Conservation (phyloP, 2,113 vertebrate species). For the Setophaga petechia region DNA sequence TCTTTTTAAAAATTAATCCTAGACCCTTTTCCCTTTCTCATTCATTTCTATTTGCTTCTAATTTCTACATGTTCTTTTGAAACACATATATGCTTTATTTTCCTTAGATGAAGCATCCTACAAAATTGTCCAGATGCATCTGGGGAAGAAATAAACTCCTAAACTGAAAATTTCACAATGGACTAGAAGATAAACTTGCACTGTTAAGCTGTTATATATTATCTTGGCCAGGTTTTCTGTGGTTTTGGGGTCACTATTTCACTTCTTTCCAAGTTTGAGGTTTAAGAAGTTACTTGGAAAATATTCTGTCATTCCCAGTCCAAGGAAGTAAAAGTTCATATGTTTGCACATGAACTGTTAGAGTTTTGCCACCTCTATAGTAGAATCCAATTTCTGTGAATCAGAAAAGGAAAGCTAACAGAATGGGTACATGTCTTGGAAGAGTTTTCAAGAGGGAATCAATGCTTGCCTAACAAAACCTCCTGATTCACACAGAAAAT, state of each 20-base stretch:
- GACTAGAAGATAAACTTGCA: background rate
- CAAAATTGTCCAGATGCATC: background rate
- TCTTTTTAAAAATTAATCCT: background rate
- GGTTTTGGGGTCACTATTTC: conserved; percentile 4
- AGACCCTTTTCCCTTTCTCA: background rate
- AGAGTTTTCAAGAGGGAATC: background rate
- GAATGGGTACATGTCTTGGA: background rate
- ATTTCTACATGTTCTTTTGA: background rate
- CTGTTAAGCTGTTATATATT: background rate
- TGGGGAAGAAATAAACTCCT: background rate
- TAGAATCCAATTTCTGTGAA: background rate
- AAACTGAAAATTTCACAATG: background rate
- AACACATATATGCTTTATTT: background rate
- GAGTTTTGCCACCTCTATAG: background rate
- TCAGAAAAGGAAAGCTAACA: background rate
- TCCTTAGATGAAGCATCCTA: background rate
- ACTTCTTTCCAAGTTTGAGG: conserved; percentile 3
- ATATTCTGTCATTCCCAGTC: background rate
- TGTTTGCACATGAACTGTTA: background rate
- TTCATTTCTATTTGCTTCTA: background rate
- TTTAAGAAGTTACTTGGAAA: conserved; percentile 21
- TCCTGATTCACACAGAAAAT: background rate
- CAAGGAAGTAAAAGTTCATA: conserved; percentile 15
- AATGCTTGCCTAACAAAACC: background rate
- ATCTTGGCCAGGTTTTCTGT: conserved; percentile 25